phyloP scores from a whole-genome alignment of 2,797 vertebrate genomes.

The Gymnothorax reevesii region DNA sequence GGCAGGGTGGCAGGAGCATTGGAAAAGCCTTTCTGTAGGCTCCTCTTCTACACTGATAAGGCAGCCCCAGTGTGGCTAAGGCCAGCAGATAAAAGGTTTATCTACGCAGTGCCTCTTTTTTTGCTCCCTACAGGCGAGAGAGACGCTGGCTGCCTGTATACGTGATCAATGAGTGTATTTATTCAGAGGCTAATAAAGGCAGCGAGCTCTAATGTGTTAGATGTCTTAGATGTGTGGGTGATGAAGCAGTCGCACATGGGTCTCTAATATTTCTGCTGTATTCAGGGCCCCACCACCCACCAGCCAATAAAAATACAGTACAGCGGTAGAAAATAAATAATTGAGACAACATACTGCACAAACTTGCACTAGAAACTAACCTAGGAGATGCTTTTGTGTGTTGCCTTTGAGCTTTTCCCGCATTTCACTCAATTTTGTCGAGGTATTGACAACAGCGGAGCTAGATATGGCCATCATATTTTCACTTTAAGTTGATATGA shows the following conservation, averaged over 20 bases:
- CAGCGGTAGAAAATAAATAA: not conserved
- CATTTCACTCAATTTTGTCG: too few species aligned
- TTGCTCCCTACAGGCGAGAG: not conserved
- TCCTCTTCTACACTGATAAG: not conserved
- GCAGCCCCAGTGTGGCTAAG: not conserved
- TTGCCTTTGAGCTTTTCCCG: too few species aligned
- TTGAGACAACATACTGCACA: not conserved
- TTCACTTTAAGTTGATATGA: too few species aligned
- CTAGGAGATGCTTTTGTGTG: too few species aligned
- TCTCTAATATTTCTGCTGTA: not conserved
- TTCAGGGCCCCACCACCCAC: not conserved
- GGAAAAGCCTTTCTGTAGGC: not conserved
- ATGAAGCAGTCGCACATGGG: not conserved
- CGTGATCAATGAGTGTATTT: constrained; percentile 10
- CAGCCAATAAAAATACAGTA: not conserved
- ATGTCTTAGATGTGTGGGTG: not conserved
- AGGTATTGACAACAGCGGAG: too few species aligned
- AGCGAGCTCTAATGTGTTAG: not conserved
- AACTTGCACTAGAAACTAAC: not conserved
- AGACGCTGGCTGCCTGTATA: not conserved
- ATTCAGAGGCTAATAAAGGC: not conserved
- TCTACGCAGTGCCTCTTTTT: not conserved
- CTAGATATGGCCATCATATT: too few species aligned
- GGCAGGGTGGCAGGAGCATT: not conserved
- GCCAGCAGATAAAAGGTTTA: constrained; percentile 16